Evolutionary conservation across 2,888 invertebrate species (phyloP), one percentile per base, ranked within the genome.

Genomic region (Epinotia brunnichana): DNA sequence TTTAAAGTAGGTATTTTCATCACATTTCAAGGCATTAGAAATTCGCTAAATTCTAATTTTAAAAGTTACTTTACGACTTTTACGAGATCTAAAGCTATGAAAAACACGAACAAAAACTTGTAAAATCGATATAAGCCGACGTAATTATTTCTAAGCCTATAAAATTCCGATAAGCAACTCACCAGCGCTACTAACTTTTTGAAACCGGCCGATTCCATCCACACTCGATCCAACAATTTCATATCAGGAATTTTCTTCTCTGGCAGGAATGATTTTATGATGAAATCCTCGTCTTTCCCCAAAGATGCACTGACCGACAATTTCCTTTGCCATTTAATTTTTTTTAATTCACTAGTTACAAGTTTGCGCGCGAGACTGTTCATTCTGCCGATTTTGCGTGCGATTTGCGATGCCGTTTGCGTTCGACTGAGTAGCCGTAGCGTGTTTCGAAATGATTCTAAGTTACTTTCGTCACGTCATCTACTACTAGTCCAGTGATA

Each of bases 111-210:
- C 29, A 29, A 29, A 29, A 29, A 29, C 29, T 29, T 29, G 29
- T 29, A 29, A 29, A 5, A 29, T 29, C 29, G 29, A 29, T 39
- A 39, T 44, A 11, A 44, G 3, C 41, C 2, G 13, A 44, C 41
- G 13, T 13, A n/a, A n/a, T n/a, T n/a, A n/a, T n/a, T n/a, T n/a
- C 13, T 29, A 29, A 29, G 41, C 41, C 41, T 13, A 44, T 44
- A 44, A 44, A 44, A 44, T 44, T 15, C 15, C n/a, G n/a, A 48
- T 48, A 48, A n/a, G n/a, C n/a, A 59, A 88, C 92, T 87, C 81
- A 93, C 92, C 75, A 93, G 78, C 21, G 92, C 91, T 56, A 91
- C 82, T 78, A 86, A 87, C 77, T 90, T 87, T 69, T 83, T 82
- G 75, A 85, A 92, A 63, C 77, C 76, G 17, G 83, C 78, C 13